Percentiles rank a stretch among this genome's conserved stretches.
Evolutionary conservation across 2,113 vertebrate genomes (phyloP).

Genomic region (Acanthisitta chloris): DNA sequence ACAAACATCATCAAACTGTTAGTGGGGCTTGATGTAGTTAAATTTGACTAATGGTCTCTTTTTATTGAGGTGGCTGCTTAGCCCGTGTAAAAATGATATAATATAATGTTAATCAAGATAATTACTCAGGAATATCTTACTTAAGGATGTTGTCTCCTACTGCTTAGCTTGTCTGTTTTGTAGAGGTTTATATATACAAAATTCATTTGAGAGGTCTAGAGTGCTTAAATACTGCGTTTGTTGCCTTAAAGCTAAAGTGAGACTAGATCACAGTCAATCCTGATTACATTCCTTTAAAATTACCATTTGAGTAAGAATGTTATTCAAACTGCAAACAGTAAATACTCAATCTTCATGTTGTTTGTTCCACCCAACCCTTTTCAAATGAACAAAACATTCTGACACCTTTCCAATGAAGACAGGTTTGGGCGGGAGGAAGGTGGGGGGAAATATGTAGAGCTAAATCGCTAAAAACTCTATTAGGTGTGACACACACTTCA

Average conservation of each 20-base stretch:
- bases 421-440: not conserved
- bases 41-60: not conserved
- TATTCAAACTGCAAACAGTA: not conserved
- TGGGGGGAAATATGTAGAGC: not conserved
- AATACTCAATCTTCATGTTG: not conserved
- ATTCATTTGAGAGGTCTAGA: not conserved
- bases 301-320: not conserved
- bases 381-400: not conserved
- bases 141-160: not conserved
- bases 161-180: not conserved
- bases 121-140: not conserved
- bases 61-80: not conserved
- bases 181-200: not conserved
- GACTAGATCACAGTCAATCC: not conserved
- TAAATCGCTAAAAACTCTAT: not conserved
- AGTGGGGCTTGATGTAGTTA: not conserved
- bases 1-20: not conserved
- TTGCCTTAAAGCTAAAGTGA: not conserved
- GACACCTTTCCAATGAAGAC: not conserved
- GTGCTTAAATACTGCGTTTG: not conserved
- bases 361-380: not conserved
- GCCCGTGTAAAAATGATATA: not conserved
- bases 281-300: not conserved
- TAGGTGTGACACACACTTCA: not conserved
- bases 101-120: not conserved